These are phyloP conservation scores for Mus spicilegus DNA, from an alignment of 2,113 vertebrate genomes.

Conservation along the genomic window DNA sequence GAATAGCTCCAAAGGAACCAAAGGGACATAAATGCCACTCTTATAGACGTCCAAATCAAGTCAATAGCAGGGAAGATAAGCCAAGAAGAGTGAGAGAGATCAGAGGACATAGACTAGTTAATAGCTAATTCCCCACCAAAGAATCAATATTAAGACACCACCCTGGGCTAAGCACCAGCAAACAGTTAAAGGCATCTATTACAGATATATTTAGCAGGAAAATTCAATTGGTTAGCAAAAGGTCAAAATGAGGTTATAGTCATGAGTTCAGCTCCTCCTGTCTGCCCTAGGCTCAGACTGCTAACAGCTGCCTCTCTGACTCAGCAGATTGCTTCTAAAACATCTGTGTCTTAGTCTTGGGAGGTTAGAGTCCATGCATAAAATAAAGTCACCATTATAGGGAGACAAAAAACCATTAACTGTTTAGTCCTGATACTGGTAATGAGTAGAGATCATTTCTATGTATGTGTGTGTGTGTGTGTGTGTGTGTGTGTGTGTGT, in stretches of 20 bases:
- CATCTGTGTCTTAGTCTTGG: conserved; percentile 60
- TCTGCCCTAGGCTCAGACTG: conserved; percentile 17
- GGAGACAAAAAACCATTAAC: background rate
- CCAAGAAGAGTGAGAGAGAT: background rate
- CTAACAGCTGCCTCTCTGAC: conserved; percentile 55
- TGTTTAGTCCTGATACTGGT: background rate
- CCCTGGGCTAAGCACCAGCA: background rate
- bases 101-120: background rate
- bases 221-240: conserved; percentile 52
- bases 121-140: background rate
- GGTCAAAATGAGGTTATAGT: conserved; percentile 45
- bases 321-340: conserved; percentile 49
- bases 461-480: background rate
- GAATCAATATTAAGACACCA: background rate
- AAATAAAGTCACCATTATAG: background rate
- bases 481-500: background rate
- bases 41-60: background rate
- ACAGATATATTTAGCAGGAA: conserved; percentile 53
- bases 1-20: background rate
- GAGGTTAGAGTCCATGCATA: background rate
- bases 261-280: background rate
- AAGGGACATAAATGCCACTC: background rate
- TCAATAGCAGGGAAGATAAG: background rate
- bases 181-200: background rate
- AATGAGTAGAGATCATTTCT: background rate